Base-by-base conservation (phyloP, 2,888 invertebrate genomes). In the Leucoptera coffeella region DNA sequence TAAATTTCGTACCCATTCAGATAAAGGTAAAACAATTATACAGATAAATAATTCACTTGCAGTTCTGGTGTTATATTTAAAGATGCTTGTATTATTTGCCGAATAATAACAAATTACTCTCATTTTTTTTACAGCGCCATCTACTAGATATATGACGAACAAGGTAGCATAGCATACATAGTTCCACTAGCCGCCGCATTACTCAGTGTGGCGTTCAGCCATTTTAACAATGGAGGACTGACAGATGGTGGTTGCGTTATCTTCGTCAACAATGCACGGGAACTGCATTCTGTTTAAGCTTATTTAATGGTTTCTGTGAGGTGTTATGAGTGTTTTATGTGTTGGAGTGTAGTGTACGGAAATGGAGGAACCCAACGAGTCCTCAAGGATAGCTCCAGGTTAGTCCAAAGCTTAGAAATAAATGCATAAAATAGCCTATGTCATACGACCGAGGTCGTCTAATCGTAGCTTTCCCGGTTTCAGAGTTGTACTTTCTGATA, bases 401-500 rank as follows among this genome's bases (percentile, higher is more conserved):
- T 44, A 51, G 58, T 41, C 31, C 34, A 31, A 35, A 35, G 42
- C 40, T 37, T 39, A 34, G 51, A 57, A 64, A 35, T 50, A 43
- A 41, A 36, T 39, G 41, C 38, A 45, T 31, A 36, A 53, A 57
- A 46, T 45, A 45, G 37, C 35, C 35, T 42, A 43, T 56, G 52
- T 51, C 45, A 38, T 41, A 47, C 32, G 47, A 50, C 41, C 52
- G 53, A 62, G 58, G 56, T 61, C 57, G 55, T 50, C 44, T 64
- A 62, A 69, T 58, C 58, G 47, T 60, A 55, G 54, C 58, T 62
- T 62, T 61, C 54, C 57, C 55, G 57, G 57, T 71, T 71, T 61
- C 71, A 69, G 95, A 95, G 75, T 78, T 95, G 60, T 93, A 92
- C 78, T 93, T 93, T 77, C 77, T 95, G 61, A 91, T 95, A 62